Conservation (phyloP, 1,140 invertebrate genomes). For the Drosophila equinoxialis region DNA sequence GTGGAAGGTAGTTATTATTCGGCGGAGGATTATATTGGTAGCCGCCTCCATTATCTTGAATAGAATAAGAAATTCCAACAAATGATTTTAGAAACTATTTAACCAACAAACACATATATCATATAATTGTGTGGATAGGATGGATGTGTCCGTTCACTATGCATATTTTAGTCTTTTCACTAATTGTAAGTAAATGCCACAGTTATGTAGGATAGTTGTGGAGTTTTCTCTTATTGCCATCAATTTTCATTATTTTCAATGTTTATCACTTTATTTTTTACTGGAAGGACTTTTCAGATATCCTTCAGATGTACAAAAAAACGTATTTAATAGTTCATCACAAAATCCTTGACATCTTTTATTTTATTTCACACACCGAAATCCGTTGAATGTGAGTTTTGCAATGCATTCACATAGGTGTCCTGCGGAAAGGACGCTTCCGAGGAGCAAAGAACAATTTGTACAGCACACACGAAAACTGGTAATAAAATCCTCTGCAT, state of each 20-base stretch:
- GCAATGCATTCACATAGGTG: conserved; percentile 83
- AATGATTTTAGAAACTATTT: neutral
- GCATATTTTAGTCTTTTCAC: too few species aligned
- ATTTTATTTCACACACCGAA: conserved; percentile 69
- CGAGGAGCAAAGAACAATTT: conserved; percentile 25
- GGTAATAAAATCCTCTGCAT: conserved; percentile 43
- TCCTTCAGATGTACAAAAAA: too few species aligned
- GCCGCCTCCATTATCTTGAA: conserved; percentile 56
- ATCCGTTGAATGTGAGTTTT: conserved; percentile 79
- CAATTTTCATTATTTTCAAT: neutral
- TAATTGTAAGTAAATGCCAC: too few species aligned
- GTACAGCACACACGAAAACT: conserved; percentile 30
- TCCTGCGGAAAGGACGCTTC: conserved; percentile 55
- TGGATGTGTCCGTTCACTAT: too few species aligned
- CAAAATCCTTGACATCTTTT: neutral
- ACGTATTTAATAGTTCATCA: too few species aligned
- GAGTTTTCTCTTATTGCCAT: too few species aligned
- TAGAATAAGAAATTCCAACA: neutral
- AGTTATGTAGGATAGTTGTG: too few species aligned
- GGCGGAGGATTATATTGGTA: conserved; percentile 67
- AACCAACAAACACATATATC: too few species aligned
- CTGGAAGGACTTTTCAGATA: too few species aligned
- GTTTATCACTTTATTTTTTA: neutral
- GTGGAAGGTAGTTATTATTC: conserved; percentile 76
- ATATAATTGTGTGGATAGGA: too few species aligned